Evolutionary conservation across 2,888 invertebrate genomes (phyloP).

Genomic region (Hydrotaea cyrtoneurina): DNA sequence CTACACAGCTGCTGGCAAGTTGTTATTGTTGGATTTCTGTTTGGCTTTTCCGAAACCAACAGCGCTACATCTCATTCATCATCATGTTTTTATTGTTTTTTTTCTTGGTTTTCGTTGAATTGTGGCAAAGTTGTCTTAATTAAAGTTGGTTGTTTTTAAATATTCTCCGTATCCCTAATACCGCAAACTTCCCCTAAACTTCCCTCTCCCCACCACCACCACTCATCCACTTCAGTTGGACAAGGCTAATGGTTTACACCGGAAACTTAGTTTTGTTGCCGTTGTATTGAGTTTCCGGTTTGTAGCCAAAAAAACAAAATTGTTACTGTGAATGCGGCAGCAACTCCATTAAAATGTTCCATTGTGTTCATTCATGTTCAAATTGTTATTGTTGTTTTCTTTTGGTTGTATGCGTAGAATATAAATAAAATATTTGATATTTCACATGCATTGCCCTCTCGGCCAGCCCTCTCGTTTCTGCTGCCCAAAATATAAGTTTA

Average conservation of each 20-base stretch:
- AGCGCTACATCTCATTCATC: constrained; percentile 19
- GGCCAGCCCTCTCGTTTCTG: background rate
- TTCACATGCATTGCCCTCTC: background rate
- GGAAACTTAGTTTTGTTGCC: constrained; percentile 25
- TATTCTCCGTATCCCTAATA: background rate
- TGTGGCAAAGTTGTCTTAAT: constrained; percentile 40
- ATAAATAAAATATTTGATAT: constrained; percentile 5
- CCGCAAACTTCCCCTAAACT: background rate
- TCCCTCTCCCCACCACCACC: too few species aligned
- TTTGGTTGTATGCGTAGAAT: background rate
- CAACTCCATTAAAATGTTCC: background rate
- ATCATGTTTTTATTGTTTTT: background rate
- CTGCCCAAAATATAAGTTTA: too few species aligned
- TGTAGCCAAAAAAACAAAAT: constrained; percentile 3
- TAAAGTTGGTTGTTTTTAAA: constrained; percentile 32
- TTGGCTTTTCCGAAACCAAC: too few species aligned
- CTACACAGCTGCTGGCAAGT: background rate
- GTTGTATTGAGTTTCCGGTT: constrained; percentile 20
- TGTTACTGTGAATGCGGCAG: background rate
- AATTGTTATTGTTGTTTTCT: background rate
- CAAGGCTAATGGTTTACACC: background rate
- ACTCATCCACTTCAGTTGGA: too few species aligned
- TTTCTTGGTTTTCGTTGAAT: too few species aligned
- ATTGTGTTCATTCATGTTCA: constrained; percentile 6
- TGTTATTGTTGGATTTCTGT: background rate